phyloP scores from a whole-genome alignment of 2,797 vertebrate genomes.

The Malacoctenus gilli region DNA sequence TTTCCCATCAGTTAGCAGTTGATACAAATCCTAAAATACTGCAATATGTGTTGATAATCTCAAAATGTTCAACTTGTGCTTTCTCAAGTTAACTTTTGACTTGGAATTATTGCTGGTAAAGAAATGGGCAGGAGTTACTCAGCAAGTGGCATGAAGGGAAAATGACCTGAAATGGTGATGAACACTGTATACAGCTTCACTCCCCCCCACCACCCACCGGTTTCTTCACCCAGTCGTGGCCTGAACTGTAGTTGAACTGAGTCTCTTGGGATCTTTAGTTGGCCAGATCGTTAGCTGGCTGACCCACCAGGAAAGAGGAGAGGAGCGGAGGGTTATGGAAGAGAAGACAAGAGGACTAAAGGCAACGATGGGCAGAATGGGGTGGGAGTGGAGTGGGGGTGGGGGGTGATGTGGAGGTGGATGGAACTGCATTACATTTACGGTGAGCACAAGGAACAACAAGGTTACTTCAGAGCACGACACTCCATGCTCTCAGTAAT shows the following conservation, averaged over 20 bases:
- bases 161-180: conserved; percentile 47
- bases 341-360: conserved; percentile 53
- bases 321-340: conserved; percentile 57
- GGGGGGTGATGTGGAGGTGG: conserved; percentile 17
- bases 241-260: conserved; percentile 82
- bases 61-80: conserved; percentile 1
- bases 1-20: no score
- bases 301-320: conserved; percentile 73
- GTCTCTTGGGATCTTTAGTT: conserved; percentile 70
- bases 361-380: conserved; percentile 35
- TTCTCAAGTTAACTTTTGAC: neutral
- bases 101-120: no score
- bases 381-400: no score
- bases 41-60: neutral
- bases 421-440: conserved; percentile 48
- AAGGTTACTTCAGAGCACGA: conserved; percentile 60
- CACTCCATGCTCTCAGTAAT: conserved; percentile 48
- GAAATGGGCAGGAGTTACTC: conserved; percentile 23
- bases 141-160: conserved; percentile 40
- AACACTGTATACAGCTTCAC: conserved; percentile 44
- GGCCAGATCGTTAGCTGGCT: conserved; percentile 79
- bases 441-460: conserved; percentile 57
- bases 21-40: no score
- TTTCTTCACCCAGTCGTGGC: conserved; percentile 57
- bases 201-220: conserved; percentile 27